Evolutionary conservation across 2,888 invertebrate species (phyloP).

Genomic region (Acrobasis repandana): DNA sequence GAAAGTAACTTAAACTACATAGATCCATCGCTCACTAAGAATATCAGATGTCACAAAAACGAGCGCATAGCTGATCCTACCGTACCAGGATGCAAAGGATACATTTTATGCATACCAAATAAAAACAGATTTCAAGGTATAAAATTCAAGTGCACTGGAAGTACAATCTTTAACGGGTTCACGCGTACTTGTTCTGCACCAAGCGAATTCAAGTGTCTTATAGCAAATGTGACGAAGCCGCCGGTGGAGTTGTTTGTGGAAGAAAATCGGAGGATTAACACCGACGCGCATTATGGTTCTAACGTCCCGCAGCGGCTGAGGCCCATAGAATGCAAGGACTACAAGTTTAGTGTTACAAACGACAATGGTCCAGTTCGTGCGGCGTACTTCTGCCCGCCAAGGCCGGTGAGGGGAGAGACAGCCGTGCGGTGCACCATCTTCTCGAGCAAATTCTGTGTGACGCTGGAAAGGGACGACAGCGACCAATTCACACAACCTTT

Average conservation of each 20-base stretch:
- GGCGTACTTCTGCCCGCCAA: conserved; percentile 69
- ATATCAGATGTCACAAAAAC: conserved; percentile 60
- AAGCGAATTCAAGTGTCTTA: conserved; percentile 65
- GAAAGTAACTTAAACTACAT: conserved; percentile 63
- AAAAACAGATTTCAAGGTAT: conserved; percentile 72
- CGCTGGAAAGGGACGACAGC: conserved; percentile 61
- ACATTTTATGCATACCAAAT: conserved; percentile 72
- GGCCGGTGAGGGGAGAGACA: conserved; percentile 56
- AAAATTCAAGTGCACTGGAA: conserved; percentile 72
- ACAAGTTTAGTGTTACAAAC: conserved; percentile 68
- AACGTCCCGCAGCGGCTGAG: conserved; percentile 34
- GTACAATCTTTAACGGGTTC: conserved; percentile 69
- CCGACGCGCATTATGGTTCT: conserved; percentile 27
- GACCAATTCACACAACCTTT: conserved; percentile 60
- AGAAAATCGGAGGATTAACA: conserved; percentile 46
- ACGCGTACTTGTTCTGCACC: conserved; percentile 69
- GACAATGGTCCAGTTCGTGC: conserved; percentile 55
- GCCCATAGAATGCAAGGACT: conserved; percentile 73
- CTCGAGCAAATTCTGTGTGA: conserved; percentile 72
- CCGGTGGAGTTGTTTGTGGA: conserved; percentile 44
- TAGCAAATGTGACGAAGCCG: conserved; percentile 47
- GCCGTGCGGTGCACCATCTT: conserved; percentile 68
- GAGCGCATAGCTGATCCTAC: conserved; percentile 71
- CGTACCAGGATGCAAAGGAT: conserved; percentile 72
- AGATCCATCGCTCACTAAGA: conserved; percentile 58